These are phyloP conservation scores for Myotis planiceps DNA, from an alignment of 2,797 vertebrate genomes.

Conservation along the genomic window DNA sequence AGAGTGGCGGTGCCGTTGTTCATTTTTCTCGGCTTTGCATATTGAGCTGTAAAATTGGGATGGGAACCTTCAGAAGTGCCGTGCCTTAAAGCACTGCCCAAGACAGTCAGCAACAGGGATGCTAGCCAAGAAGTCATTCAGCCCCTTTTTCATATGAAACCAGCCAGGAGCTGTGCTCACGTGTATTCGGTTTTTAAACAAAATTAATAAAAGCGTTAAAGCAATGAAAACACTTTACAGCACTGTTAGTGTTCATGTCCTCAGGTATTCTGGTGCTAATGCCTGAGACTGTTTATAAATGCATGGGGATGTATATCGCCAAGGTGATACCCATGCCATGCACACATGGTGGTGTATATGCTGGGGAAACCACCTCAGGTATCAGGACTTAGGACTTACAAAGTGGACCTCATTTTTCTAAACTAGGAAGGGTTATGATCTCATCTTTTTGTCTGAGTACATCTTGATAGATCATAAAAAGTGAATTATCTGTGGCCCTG, in stretches of 20 bases:
- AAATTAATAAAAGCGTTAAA: not conserved
- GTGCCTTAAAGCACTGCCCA: not conserved
- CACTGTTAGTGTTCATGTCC: not conserved
- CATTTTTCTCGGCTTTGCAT: not conserved
- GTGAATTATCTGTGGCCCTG: not conserved
- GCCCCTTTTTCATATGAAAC: not conserved
- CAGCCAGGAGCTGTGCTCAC: not conserved
- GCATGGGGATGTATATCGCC: not conserved
- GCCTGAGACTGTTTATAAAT: not conserved
- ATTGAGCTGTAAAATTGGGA: not conserved
- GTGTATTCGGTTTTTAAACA: not conserved
- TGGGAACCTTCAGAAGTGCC: not conserved
- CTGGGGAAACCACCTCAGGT: not conserved
- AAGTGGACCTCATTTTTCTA: not conserved
- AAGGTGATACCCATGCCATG: not conserved
- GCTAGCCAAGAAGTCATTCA: not conserved
- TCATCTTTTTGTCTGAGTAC: not conserved
- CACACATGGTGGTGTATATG: not conserved
- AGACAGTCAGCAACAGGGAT: not conserved
- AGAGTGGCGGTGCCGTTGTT: not conserved
- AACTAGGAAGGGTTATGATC: not conserved
- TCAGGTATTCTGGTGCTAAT: not conserved
- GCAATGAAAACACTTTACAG: not conserved
- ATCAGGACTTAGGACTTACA: not conserved
- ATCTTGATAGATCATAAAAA: not conserved